Base-by-base conservation (phyloP, 2,113 vertebrate genomes). In the Corythornis cristatus region DNA sequence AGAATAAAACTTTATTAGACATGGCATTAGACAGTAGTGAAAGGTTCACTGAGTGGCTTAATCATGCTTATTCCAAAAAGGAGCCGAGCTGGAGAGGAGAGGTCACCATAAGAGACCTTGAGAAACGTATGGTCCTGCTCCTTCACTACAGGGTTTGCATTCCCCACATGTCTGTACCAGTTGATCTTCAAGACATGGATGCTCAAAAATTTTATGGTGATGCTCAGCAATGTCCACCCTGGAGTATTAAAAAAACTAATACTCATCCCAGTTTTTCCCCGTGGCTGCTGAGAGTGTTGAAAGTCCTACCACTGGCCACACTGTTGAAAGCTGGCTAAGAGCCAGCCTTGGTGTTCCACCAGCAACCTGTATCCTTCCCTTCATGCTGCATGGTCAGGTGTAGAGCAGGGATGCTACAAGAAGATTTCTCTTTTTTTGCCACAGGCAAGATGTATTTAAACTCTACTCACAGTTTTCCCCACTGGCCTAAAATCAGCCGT, bases 91-190 rank as follows among this genome's bases (percentile, higher is more conserved):
- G 71, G 60, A 56, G 70, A 35, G 51, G 26, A 64, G 62, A 81
- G 56, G 28, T 66, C 40, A 23, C 4, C 0, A 0, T 9, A 1
- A 3, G 77, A 31, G 11, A 67, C 22, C 46, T 37, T 0, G 1
- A 46, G 66, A 25, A 51, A 29, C 0, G 0, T 11, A 0, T 1
- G 57, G 42, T 7, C 25, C 67, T 83, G 62, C 18, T 26, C 51
- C 29, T 75, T 71, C 43, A 1, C 18, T 1, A 0, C 40, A 66
- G 84, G n/a, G 15, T 66, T 20, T 75, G 35, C 4, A 9, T 17
- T 56, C 51, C 3, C 22, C 53, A 3, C 15, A 12, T 2, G 13
- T 71, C 46, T 29, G 19, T 8, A 1, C 22, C 21, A 45, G 11
- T 11, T 33, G 28, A 23, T 26, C 40, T 43, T 19, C 21, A 57